Percentiles rank a stretch among this genome's conserved stretches.
These are phyloP conservation scores for Macrobrachium nipponense DNA, from an alignment of 1,140 invertebrate genomes.

Conservation along the genomic window DNA sequence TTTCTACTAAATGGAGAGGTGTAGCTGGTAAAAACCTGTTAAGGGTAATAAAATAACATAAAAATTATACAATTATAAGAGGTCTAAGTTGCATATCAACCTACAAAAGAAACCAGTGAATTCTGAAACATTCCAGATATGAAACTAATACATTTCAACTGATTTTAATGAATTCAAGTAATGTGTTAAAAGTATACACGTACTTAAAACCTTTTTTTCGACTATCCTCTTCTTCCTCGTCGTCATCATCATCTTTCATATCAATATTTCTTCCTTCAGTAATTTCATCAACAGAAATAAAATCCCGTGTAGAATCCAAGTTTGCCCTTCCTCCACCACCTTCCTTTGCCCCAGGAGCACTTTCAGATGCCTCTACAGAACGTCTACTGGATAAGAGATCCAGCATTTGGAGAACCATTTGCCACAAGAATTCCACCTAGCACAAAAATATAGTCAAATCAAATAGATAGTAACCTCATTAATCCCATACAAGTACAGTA, in stretches of 20 bases:
- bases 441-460: not conserved
- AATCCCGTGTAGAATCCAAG: slow-evolving; percentile 17
- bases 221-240: slow-evolving; percentile 31
- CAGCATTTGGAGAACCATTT: slow-evolving; percentile 69
- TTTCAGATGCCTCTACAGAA: slow-evolving; percentile 20
- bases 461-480: not conserved
- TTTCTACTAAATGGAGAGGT: slow-evolving; percentile 64
- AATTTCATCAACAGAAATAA: slow-evolving; percentile 38
- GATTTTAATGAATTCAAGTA: too few relatives aligned
- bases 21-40: slow-evolving; percentile 61
- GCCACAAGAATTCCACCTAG: slow-evolving; percentile 69
- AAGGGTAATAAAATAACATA: not conserved
- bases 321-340: slow-evolving; percentile 27
- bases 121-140: too few relatives aligned
- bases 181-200: not conserved
- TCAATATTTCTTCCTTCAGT: slow-evolving; percentile 46
- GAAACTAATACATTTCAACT: too few relatives aligned
- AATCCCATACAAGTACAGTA: not conserved
- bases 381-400: slow-evolving; percentile 66
- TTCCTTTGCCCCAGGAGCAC: not conserved
- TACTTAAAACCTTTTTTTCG: slow-evolving; percentile 42
- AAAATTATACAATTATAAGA: too few relatives aligned
- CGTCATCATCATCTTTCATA: slow-evolving; percentile 51
- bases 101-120: too few relatives aligned
- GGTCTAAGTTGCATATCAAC: too few relatives aligned